Conservation (phyloP, 2,888 invertebrate genomes). For the Mesorhabditis sp. region DNA sequence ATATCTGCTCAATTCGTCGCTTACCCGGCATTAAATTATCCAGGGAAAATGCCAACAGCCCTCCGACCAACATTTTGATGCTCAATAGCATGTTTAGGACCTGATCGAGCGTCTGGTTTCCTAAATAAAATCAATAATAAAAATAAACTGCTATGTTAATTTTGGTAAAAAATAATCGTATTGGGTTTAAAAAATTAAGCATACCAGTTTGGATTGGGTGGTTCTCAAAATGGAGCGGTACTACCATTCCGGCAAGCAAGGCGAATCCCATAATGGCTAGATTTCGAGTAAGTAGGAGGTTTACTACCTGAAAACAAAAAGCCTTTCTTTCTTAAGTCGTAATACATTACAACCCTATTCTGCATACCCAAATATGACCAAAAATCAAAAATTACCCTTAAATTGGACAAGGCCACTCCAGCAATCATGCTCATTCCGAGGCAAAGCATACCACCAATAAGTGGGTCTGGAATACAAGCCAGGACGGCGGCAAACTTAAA, state of each 20-base stretch:
- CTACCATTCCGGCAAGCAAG: conserved; percentile 36
- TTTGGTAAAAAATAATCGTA: too few species aligned
- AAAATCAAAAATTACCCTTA: conserved; percentile 26
- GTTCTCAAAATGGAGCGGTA: conserved; percentile 39
- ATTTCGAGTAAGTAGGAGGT: conserved; percentile 33
- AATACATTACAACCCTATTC: background rate
- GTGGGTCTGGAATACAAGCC: conserved; percentile 47
- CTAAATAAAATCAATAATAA: too few species aligned
- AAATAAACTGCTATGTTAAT: too few species aligned
- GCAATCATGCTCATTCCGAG: conserved; percentile 53
- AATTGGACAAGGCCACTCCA: conserved; percentile 45
- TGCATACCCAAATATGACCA: too few species aligned
- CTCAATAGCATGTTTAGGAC: conserved; percentile 47
- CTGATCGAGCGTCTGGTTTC: conserved; percentile 31
- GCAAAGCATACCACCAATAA: conserved; percentile 47
- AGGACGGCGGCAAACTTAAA: conserved; percentile 46
- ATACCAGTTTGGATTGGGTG: too few species aligned
- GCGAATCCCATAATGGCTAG: conserved; percentile 48
- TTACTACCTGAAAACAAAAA: conserved; percentile 22
- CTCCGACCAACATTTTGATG: conserved; percentile 60
- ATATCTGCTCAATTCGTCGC: conserved; percentile 5
- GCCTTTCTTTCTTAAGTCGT: background rate
- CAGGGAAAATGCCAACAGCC: conserved; percentile 60
- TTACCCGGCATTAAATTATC: conserved; percentile 55
- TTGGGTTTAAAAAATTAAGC: too few species aligned